Percentiles rank a stretch among this genome's conserved stretches.
phyloP scores from a whole-genome alignment of 2,888 invertebrate species.

The Deilephila porcellus region DNA sequence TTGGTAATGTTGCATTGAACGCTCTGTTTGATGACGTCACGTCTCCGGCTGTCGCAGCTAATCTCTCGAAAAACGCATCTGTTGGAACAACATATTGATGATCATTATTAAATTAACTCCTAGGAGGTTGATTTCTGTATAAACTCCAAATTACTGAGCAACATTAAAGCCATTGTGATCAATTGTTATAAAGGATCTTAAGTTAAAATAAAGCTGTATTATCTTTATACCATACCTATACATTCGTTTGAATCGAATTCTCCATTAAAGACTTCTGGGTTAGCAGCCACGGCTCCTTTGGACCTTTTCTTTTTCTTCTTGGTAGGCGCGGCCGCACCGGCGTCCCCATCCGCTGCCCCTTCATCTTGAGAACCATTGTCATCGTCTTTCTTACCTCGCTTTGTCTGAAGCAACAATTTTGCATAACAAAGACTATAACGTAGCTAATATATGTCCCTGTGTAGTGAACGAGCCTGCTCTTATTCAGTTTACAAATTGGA shows the following conservation, averaged over 20 bases:
- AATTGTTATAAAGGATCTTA: too few species aligned
- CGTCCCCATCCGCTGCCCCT: slow-evolving; percentile 60
- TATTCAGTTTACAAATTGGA: too few species aligned
- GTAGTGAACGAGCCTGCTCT: too few species aligned
- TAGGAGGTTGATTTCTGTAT: too few species aligned
- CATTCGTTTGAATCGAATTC: slow-evolving; percentile 76
- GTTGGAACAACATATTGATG: slow-evolving; percentile 32
- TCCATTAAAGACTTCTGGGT: slow-evolving; percentile 74
- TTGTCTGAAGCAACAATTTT: slow-evolving; percentile 55
- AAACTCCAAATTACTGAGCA: too few species aligned
- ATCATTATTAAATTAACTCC: too few species aligned
- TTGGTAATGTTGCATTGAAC: slow-evolving; percentile 84
- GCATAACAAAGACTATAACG: not conserved
- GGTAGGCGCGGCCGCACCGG: slow-evolving; percentile 44
- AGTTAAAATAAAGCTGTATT: too few species aligned
- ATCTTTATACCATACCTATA: slow-evolving; percentile 61
- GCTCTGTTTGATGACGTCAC: slow-evolving; percentile 86
- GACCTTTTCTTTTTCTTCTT: slow-evolving; percentile 76
- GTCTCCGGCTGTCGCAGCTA: slow-evolving; percentile 85
- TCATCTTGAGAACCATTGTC: slow-evolving; percentile 63
- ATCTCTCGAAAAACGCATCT: slow-evolving; percentile 86
- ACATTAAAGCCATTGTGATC: too few species aligned
- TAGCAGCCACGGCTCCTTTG: slow-evolving; percentile 70
- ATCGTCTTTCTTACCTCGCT: slow-evolving; percentile 79
- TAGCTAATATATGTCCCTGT: too few species aligned